These are phyloP conservation scores for Sarcophaga subvicina DNA, from an alignment of 2,888 invertebrate genomes.

Conservation along the genomic window DNA sequence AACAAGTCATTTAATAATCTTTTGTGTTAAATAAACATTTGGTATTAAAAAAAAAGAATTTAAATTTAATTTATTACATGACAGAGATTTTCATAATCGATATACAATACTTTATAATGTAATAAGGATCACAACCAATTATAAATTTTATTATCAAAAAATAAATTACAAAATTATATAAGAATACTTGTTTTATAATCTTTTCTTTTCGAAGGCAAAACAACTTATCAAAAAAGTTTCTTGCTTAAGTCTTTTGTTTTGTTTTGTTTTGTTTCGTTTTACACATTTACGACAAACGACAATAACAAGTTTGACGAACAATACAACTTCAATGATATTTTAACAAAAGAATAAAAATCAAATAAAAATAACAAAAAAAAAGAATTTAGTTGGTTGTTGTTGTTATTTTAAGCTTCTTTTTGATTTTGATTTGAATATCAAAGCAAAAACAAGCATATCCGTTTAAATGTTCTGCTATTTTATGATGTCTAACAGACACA, in stretches of 20 bases:
- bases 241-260: background rate
- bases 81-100: no score
- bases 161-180: no score
- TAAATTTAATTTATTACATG: no score
- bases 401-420: background rate
- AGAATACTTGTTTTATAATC: background rate
- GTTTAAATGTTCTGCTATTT: constrained; percentile 43
- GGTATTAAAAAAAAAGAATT: no score
- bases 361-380: background rate
- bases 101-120: no score
- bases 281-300: background rate
- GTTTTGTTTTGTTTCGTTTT: background rate
- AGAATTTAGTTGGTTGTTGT: background rate
- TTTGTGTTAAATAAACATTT: no score
- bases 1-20: no score
- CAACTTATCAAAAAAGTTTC: background rate
- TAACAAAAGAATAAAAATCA: background rate
- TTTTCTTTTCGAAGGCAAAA: background rate
- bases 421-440: constrained; percentile 12
- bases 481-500: constrained; percentile 50
- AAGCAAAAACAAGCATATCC: constrained; percentile 4
- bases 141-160: no score
- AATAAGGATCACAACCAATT: no score
- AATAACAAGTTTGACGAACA: background rate
- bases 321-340: background rate